These are phyloP conservation scores for Phyto melanocephala DNA, from an alignment of 2,888 invertebrate species.

Conservation along the genomic window DNA sequence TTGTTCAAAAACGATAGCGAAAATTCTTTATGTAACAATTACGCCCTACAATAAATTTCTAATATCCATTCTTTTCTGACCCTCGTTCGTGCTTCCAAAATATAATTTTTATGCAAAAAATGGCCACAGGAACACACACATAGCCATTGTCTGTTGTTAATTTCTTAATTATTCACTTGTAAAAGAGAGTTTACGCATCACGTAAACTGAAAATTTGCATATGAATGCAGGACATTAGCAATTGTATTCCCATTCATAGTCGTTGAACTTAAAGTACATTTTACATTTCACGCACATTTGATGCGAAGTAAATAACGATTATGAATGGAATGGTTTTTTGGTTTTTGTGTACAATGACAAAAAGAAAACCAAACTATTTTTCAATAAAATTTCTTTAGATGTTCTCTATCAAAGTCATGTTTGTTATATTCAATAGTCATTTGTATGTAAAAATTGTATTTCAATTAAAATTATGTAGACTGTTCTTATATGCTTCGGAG, in stretches of 20 bases:
- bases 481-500: not conserved
- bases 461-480: constrained; percentile 10
- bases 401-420: not conserved
- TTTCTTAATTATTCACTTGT: constrained; percentile 45
- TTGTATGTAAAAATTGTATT: constrained; percentile 11
- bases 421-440: not conserved
- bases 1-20: too few relatives aligned
- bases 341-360: not conserved
- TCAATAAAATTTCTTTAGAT: not conserved
- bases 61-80: too few relatives aligned
- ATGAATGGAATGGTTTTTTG: not conserved
- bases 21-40: too few relatives aligned
- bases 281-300: not conserved
- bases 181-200: constrained; percentile 39
- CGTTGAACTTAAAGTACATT: not conserved
- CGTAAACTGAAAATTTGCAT: constrained; percentile 44
- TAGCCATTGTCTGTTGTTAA: constrained; percentile 17
- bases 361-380: not conserved
- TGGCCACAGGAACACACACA: not conserved
- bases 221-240: constrained; percentile 21
- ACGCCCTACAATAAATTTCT: too few relatives aligned
- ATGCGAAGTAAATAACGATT: not conserved
- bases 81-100: not conserved
- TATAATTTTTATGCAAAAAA: not conserved
- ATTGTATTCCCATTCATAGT: not conserved